Evolutionary conservation across 2,113 vertebrate species (phyloP).

Genomic region (Zosterops japonicus): DNA sequence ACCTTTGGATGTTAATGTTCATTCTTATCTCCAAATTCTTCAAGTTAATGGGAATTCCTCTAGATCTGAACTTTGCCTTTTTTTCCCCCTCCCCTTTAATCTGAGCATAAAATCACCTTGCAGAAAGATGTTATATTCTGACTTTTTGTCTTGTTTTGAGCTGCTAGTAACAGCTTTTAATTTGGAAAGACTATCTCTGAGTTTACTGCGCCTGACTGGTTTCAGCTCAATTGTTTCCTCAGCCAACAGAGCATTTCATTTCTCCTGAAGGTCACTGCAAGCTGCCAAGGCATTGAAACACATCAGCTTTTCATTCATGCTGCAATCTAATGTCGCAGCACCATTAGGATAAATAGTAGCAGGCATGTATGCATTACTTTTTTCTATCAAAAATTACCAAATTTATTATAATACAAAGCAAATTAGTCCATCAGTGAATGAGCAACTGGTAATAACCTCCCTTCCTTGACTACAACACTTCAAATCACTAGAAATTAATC

Average conservation of each 20-base stretch:
- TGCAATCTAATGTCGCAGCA: constrained; percentile 60
- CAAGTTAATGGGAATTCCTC: constrained; percentile 26
- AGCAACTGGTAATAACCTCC: background rate
- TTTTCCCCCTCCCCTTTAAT: background rate
- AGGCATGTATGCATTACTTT: constrained; percentile 35
- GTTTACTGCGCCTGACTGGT: constrained; percentile 76
- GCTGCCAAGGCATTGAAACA: constrained; percentile 70
- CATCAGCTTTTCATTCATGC: constrained; percentile 69
- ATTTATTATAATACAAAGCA: constrained; percentile 62
- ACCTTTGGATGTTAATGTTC: background rate
- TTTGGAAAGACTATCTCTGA: constrained; percentile 72
- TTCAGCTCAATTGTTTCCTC: constrained; percentile 72
- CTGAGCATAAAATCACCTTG: constrained; percentile 51
- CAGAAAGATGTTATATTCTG: background rate
- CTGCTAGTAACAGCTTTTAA: constrained; percentile 74
- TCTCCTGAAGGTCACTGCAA: constrained; percentile 82
- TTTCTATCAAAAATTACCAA: constrained; percentile 61
- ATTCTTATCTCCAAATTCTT: background rate
- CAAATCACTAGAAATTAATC: constrained; percentile 19
- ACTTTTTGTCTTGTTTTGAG: constrained; percentile 56
- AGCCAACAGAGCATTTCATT: constrained; percentile 77
- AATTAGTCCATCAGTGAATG: constrained; percentile 56
- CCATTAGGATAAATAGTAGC: constrained; percentile 74
- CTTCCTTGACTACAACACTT: background rate
- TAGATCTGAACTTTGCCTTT: constrained; percentile 5